A percentile compares a stretch with the other conserved stretches of the same genome.
Evolutionary conservation across 2,888 invertebrate genomes (phyloP).

Genomic region (Sisyra nigra): DNA sequence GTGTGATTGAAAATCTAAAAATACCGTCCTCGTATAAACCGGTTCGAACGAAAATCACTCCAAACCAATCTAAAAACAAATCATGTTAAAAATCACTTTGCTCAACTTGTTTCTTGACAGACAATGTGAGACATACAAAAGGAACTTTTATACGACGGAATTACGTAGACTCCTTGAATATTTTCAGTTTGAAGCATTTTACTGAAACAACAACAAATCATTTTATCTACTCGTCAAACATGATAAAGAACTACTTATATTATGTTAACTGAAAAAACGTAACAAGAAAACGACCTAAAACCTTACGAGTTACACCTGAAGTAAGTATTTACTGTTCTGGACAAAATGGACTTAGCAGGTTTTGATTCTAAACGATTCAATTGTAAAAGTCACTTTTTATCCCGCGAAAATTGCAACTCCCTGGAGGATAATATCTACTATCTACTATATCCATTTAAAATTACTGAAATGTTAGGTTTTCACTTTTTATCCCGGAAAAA

Average conservation of each 20-base stretch:
- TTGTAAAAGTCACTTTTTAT: too few species aligned
- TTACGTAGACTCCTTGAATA: conserved; percentile 78
- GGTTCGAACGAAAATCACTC: conserved; percentile 75
- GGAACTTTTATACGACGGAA: conserved; percentile 74
- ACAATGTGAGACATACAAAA: conserved; percentile 42
- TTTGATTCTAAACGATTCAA: too few species aligned
- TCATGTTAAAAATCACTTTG: neutral
- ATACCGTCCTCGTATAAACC: conserved; percentile 82
- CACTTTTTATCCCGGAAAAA: too few species aligned
- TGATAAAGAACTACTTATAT: conserved; percentile 2
- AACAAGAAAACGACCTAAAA: too few species aligned
- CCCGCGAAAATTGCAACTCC: too few species aligned
- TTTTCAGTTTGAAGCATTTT: conserved; percentile 74
- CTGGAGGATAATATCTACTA: too few species aligned
- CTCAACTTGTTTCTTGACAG: conserved; percentile 1
- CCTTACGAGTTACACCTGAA: too few species aligned
- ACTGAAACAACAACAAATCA: conserved; percentile 35
- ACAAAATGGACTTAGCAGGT: too few species aligned
- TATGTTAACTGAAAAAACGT: too few species aligned
- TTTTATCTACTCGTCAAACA: conserved; percentile 1
- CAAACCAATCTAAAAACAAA: conserved; percentile 66
- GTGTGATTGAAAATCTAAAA: conserved; percentile 72
- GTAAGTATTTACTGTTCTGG: too few species aligned
- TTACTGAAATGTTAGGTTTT: too few species aligned
- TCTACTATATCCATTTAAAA: too few species aligned